Conservation (phyloP, 2,888 invertebrate species). For the Diarsia mendica region DNA sequence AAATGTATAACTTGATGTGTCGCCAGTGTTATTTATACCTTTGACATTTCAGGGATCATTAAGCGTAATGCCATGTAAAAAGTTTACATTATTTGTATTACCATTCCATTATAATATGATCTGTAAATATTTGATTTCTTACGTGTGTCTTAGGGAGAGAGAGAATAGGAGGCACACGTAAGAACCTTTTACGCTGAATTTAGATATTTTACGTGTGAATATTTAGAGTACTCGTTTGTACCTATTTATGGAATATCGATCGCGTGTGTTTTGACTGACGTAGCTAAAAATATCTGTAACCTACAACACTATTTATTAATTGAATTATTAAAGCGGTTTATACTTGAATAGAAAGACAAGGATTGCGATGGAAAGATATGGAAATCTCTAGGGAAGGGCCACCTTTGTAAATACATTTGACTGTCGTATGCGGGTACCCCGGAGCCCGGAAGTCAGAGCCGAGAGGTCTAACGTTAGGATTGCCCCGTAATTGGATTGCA, state of each 20-base stretch:
- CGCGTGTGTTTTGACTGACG: not conserved
- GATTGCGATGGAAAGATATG: not conserved
- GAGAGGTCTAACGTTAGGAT: conserved; percentile 1
- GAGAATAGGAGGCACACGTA: no score
- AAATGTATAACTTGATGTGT: no score
- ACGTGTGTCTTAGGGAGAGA: no score
- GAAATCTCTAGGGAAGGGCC: not conserved
- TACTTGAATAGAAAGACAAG: not conserved
- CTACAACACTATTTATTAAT: not conserved
- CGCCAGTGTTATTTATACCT: not conserved
- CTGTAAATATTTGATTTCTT: no score
- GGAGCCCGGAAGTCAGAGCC: conserved; percentile 11
- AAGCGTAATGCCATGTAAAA: not conserved
- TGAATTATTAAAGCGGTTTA: not conserved
- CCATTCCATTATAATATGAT: no score
- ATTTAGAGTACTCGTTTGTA: not conserved
- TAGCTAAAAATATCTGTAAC: not conserved
- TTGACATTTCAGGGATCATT: not conserved
- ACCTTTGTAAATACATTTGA: conserved; percentile 13
- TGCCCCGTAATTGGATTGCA: conserved; percentile 34
- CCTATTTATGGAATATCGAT: not conserved
- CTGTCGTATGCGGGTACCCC: conserved; percentile 20
- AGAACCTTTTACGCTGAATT: not conserved
- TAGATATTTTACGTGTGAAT: conserved; percentile 8
- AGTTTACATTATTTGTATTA: not conserved